Conservation (phyloP, 1,140 invertebrate species). For the Brachionus paranguensis region DNA sequence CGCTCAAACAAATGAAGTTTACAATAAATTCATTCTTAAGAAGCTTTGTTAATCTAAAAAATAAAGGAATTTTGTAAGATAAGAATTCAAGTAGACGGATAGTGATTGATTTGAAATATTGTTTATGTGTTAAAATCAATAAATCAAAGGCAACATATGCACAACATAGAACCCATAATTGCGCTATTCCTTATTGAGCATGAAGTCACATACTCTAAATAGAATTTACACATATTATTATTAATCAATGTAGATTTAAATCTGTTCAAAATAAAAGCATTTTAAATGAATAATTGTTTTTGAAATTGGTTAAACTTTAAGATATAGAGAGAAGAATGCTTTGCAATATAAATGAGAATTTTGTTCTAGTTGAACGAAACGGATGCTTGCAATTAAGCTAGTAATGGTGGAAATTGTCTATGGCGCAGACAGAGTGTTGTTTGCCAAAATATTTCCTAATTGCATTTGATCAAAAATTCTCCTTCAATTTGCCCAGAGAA, state of each 20-base stretch:
- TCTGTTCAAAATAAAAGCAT: neutral
- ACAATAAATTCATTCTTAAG: constrained; percentile 8
- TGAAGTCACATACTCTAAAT: constrained; percentile 7
- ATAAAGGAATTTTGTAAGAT: neutral
- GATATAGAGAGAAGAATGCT: neutral
- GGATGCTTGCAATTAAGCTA: neutral
- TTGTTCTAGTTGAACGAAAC: constrained; percentile 4
- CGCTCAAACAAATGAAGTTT: neutral
- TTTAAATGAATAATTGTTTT: neutral
- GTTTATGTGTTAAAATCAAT: constrained; percentile 29
- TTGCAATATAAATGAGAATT: constrained; percentile 21
- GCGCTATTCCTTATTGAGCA: neutral
- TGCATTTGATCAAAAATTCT: neutral
- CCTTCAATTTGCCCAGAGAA: neutral
- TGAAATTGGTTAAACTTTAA: neutral
- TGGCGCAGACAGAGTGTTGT: neutral
- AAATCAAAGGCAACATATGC: neutral
- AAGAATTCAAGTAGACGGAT: neutral
- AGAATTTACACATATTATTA: constrained; percentile 1
- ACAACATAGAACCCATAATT: neutral
- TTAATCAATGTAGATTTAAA: constrained; percentile 12
- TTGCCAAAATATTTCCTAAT: neutral
- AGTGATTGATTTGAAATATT: neutral
- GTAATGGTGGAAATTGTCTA: neutral
- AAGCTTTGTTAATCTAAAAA: neutral